Base-by-base conservation (phyloP, 2,797 vertebrate genomes). In the Sebastes umbrosus region DNA sequence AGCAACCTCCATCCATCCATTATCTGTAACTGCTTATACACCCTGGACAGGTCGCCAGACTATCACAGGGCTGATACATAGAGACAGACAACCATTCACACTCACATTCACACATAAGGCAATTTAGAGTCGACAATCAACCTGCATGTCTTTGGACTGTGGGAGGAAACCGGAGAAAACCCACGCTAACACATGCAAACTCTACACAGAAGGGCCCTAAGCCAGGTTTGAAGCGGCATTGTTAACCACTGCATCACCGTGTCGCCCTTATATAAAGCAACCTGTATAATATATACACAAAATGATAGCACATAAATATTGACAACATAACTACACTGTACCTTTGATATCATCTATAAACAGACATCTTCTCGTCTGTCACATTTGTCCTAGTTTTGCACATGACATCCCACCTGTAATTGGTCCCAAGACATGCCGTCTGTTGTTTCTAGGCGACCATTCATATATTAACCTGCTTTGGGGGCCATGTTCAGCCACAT, bases 171-270 rank as follows among this genome's bases (percentile, higher is more conserved):
- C 0, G 0, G 16, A 46, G 43, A 18, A 46, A 46, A 46, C 43
- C 14, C 16, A 46, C 16, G 7, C 43, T 18, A 13, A 39, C 2
- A 39, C 34, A 36, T 36, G 34, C 36, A 14, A 13, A 39, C 12
- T 14, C 36, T 13, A 46, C 43, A 46, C 16, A 46, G 43, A 46
- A 46, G 43, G 16, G 43, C 43, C 43, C 16, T 16, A 18, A 43
- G 14, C 1, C 0, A 0, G 39, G 39, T 43, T 46, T 46, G 16
- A 46, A 46, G 0, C 16, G 0, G 43, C 16, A 46, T 0, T 46
- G 43, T 46, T 46, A 16, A 18, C 16, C 43, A 18, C 0, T 18
- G 43, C 43, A 46, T 1, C 43, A 46, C 43, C 7, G 43, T 4
- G 43, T 46, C 43, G 43, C 16, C 6, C 14, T 46, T 46, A 18